phyloP scores from a whole-genome alignment of 2,888 invertebrate genomes.

The Drosophila trichaetosa region DNA sequence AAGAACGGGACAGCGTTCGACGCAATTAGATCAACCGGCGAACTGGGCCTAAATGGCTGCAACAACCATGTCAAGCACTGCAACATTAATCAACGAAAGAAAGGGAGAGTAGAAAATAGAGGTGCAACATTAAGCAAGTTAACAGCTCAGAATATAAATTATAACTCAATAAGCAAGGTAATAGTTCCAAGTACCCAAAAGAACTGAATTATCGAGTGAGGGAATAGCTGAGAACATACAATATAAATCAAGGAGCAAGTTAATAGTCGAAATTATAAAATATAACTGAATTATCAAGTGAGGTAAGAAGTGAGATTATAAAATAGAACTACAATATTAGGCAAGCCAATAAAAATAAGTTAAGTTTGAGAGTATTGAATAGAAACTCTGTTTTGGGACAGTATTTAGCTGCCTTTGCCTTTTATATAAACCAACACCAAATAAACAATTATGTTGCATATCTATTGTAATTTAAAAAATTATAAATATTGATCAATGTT shows the following conservation, averaged over 20 bases:
- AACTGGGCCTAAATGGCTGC: conserved; percentile 6
- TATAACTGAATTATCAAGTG: not conserved
- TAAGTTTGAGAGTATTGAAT: rapidly evolving
- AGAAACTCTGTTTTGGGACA: not conserved
- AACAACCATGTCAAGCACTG: conserved; percentile 9
- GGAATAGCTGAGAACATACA: not conserved
- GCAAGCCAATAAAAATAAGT: not conserved
- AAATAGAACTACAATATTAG: not conserved
- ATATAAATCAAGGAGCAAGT: not conserved
- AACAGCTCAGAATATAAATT: not conserved
- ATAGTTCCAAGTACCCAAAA: not conserved
- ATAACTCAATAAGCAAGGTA: not conserved
- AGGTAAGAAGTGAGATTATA: not conserved
- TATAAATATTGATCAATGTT: not conserved
- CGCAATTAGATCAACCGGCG: conserved; percentile 56
- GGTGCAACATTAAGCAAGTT: not conserved
- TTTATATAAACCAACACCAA: rapidly evolving
- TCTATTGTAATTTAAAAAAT: not conserved
- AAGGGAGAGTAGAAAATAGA: not conserved
- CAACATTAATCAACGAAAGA: not conserved
- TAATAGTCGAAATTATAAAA: not conserved
- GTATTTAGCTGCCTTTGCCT: not conserved
- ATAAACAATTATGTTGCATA: not conserved
- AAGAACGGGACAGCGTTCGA: conserved; percentile 51
- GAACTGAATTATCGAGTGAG: not conserved